These are phyloP conservation scores for Kryphioiulus occultus DNA, from an alignment of 2,888 invertebrate species.

Conservation along the genomic window DNA sequence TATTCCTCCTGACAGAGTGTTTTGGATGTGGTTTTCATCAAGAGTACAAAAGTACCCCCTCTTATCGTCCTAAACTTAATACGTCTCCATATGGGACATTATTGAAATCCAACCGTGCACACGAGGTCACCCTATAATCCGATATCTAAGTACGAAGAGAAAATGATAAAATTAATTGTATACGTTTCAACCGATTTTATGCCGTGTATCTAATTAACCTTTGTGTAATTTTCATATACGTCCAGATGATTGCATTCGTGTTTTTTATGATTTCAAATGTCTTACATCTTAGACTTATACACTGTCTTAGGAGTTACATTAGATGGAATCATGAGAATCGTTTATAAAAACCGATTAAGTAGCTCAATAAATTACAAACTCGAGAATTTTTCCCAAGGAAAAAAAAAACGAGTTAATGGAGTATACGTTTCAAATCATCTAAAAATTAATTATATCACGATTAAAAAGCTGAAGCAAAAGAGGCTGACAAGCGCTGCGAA, in stretches of 20 bases:
- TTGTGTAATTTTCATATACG: neutral
- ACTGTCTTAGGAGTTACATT: too few relatives aligned
- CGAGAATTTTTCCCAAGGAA: neutral
- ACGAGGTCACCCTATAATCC: neutral
- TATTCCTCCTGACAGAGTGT: neutral
- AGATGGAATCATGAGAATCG: too few relatives aligned
- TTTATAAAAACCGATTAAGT: neutral
- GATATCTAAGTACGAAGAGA: neutral
- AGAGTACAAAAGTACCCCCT: neutral
- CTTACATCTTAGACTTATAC: neutral
- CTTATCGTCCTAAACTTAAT: neutral
- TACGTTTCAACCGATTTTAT: neutral
- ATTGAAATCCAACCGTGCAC: neutral
- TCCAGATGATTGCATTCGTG: neutral
- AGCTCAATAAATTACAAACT: neutral
- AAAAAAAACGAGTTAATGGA: neutral
- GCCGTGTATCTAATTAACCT: neutral
- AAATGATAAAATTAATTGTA: neutral
- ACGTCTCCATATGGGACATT: neutral
- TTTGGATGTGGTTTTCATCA: slow-evolving; percentile 23
- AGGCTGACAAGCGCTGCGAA: neutral
- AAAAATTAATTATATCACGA: neutral
- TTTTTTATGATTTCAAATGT: neutral
- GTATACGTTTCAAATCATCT: neutral
- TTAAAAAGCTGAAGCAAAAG: neutral